Evolutionary conservation across 2,113 vertebrate genomes (phyloP).

Genomic region (Halcyon malimbica): DNA sequence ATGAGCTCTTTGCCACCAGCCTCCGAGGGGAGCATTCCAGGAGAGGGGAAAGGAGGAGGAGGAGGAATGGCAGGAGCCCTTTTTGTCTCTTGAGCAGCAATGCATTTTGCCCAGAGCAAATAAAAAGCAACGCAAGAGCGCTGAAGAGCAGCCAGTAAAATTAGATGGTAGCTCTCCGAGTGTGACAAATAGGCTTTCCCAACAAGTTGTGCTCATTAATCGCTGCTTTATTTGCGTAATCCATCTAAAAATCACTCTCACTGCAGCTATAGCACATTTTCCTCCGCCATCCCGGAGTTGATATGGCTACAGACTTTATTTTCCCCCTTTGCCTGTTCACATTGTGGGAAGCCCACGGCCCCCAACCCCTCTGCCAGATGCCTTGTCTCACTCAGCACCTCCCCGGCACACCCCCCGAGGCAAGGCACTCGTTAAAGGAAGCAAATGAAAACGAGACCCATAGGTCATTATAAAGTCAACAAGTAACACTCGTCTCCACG

Average conservation of each 20-base stretch:
- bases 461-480: background rate
- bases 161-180: slow-evolving; percentile 51
- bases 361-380: background rate
- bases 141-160: slow-evolving; percentile 52
- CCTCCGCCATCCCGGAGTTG: background rate
- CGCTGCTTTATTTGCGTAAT: slow-evolving; percentile 60
- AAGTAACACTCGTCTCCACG: fast-evolving
- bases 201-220: slow-evolving; percentile 65
- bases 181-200: slow-evolving; percentile 59
- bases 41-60: background rate
- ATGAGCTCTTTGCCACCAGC: background rate
- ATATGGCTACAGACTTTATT: background rate
- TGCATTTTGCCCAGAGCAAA: slow-evolving; percentile 60
- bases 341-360: background rate
- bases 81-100: slow-evolving; percentile 49
- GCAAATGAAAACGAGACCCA: slow-evolving; percentile 33
- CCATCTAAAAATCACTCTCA: slow-evolving; percentile 41
- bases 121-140: slow-evolving; percentile 18
- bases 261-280: slow-evolving; percentile 17
- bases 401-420: background rate
- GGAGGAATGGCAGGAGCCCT: background rate
- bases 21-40: fast-evolving
- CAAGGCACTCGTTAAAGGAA: background rate
- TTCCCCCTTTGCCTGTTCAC: background rate
- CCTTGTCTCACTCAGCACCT: background rate